Evolutionary conservation across 2,113 vertebrate species (phyloP).

Genomic region (Abramis brama): DNA sequence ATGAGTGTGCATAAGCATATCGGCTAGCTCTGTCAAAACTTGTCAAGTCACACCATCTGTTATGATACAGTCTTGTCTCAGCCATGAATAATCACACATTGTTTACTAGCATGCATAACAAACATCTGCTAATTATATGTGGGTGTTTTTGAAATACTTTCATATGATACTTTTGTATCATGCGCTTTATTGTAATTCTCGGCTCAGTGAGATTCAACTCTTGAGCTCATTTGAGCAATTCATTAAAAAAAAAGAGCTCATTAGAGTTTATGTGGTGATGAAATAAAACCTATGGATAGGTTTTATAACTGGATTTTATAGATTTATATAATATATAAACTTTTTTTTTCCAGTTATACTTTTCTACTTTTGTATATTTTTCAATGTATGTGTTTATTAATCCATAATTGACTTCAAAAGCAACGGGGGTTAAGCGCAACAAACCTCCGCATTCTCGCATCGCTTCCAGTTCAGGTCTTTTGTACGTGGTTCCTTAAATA

Average conservation of each 20-base stretch:
- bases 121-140: constrained; percentile 10
- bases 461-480: no score
- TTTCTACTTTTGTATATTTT: neutral
- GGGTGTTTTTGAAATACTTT: neutral
- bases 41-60: constrained; percentile 24
- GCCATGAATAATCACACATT: neutral
- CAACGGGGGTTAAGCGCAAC: neutral
- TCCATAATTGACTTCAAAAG: neutral
- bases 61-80: constrained; percentile 7
- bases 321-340: no score
- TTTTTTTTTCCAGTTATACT: no score
- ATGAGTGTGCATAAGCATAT: constrained; percentile 20
- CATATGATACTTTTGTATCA: neutral
- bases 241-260: neutral
- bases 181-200: neutral
- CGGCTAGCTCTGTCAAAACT: constrained; percentile 26
- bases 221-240: neutral
- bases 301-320: no score
- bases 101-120: neutral
- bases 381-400: neutral
- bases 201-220: neutral
- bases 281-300: neutral
- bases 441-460: no score
- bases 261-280: neutral
- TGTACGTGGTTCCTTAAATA: no score